Evolutionary conservation across 2,888 invertebrate genomes (phyloP).

Genomic region (Acleris laterana): DNA sequence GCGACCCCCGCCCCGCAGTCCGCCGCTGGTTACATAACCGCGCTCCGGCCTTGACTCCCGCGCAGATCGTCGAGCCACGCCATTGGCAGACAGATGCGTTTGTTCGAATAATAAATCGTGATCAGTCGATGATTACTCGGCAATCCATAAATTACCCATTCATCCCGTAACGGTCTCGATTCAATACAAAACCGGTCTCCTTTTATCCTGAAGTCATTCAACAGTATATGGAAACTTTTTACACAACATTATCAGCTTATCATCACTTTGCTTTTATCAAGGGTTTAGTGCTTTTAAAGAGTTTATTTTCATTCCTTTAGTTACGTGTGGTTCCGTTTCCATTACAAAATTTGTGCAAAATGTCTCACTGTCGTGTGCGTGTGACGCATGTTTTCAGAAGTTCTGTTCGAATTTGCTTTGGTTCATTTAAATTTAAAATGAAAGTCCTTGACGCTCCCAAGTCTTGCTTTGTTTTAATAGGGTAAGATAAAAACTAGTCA

Average conservation of each 20-base stretch:
- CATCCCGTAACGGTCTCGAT: slow-evolving; percentile 26
- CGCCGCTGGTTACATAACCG: slow-evolving; percentile 71
- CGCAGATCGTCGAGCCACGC: slow-evolving; percentile 62
- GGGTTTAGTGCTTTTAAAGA: slow-evolving; percentile 18
- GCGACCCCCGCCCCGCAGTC: slow-evolving; percentile 67
- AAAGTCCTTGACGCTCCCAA: background rate
- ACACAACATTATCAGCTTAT: slow-evolving; percentile 45
- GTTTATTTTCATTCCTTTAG: slow-evolving; percentile 1
- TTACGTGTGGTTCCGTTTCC: background rate
- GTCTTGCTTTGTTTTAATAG: too few relatives aligned
- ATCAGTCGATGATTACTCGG: slow-evolving; percentile 31
- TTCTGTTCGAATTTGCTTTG: background rate
- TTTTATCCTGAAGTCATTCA: background rate
- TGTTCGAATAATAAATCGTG: slow-evolving; percentile 31
- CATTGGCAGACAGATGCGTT: slow-evolving; percentile 56
- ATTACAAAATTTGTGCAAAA: slow-evolving; percentile 18
- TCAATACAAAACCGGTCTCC: slow-evolving; percentile 14
- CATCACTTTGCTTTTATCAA: slow-evolving; percentile 12
- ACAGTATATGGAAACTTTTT: slow-evolving; percentile 8
- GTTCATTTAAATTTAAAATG: slow-evolving; percentile 1
- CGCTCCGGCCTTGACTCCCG: slow-evolving; percentile 82
- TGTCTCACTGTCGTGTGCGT: background rate
- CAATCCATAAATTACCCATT: slow-evolving; percentile 37
- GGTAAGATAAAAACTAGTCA: too few relatives aligned
- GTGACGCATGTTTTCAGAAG: slow-evolving; percentile 11